Evolutionary conservation across 53 echinoderm and acorn worm genomes (phyloP).

Genomic region (Holothuria leucospilota): DNA sequence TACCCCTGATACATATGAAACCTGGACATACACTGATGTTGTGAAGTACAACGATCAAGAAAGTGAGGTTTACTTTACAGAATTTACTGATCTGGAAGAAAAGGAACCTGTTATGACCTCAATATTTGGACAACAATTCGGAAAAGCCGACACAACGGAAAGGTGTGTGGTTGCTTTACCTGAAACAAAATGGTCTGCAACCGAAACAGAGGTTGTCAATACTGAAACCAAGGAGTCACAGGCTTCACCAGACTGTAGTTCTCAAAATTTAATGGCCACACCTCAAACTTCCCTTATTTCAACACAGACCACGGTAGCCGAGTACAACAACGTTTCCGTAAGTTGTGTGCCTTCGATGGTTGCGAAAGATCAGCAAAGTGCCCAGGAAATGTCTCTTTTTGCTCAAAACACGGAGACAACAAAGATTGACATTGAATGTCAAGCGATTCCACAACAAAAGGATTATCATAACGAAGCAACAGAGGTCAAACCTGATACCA

Average conservation of each 20-base stretch:
- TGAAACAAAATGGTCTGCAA: not conserved
- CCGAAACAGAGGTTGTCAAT: conserved; percentile 1
- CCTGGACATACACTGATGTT: conserved; percentile 32
- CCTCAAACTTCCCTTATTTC: not conserved
- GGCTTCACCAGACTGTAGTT: not conserved
- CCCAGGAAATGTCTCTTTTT: not conserved
- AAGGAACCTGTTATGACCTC: not conserved
- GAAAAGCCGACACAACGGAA: conserved; percentile 9
- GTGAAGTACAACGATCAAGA: conserved; percentile 15
- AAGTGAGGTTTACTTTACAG: conserved; percentile 25
- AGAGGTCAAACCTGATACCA: conserved; percentile 25
- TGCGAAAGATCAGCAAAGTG: conserved; percentile 1
- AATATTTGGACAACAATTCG: conserved; percentile 17
- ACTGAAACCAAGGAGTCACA: not conserved
- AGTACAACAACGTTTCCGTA: not conserved
- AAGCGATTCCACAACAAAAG: not conserved
- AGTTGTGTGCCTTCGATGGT: conserved; percentile 10
- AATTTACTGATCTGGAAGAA: conserved; percentile 4
- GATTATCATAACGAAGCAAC: not conserved
- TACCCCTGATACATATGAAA: conserved; percentile 15
- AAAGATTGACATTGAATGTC: conserved; percentile 16
- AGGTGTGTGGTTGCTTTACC: not conserved
- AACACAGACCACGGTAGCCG: conserved; percentile 14
- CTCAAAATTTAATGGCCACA: not conserved
- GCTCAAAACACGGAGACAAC: not conserved